phyloP scores from a whole-genome alignment of 2,113 vertebrate species.

The Amia ocellicauda region DNA sequence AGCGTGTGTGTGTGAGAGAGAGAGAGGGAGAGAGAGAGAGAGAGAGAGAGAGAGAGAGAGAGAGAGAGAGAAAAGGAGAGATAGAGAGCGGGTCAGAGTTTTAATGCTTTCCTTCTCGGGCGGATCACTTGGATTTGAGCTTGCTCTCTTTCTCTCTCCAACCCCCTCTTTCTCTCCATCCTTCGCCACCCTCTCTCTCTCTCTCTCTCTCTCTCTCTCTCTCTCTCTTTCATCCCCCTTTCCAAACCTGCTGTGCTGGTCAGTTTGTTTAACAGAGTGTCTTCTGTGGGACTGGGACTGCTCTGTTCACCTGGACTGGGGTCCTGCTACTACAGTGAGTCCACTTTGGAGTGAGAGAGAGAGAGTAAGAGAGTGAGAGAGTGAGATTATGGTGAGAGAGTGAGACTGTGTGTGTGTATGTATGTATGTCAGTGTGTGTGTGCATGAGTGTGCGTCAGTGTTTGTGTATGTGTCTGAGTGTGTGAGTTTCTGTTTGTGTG shows the following conservation, averaged over 20 bases:
- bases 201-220: no score
- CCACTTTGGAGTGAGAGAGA: not conserved
- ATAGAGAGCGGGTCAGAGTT: no score
- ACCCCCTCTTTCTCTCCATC: constrained; percentile 28
- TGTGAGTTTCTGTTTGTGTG: no score
- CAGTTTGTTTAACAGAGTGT: no score
- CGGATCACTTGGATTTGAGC: constrained; percentile 40
- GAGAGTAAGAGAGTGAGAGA: not conserved
- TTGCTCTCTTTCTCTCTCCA: constrained; percentile 46
- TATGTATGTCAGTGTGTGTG: constrained; percentile 22
- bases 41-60: no score
- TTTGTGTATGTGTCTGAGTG: not conserved
- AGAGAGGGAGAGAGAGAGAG: constrained; percentile 56
- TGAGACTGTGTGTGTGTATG: constrained; percentile 55
- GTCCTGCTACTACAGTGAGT: not conserved
- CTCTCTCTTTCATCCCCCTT: no score
- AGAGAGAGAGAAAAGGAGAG: constrained; percentile 55
- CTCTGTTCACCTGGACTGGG: not conserved
- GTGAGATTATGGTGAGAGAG: no score
- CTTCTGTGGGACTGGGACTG: no score
- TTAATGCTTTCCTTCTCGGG: no score
- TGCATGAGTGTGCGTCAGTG: not conserved
- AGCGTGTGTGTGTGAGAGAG: not conserved
- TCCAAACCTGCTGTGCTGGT: no score
- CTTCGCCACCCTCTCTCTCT: constrained; percentile 18